phyloP scores from a whole-genome alignment of 1,140 invertebrate genomes.

The Rhysida immarginata region DNA sequence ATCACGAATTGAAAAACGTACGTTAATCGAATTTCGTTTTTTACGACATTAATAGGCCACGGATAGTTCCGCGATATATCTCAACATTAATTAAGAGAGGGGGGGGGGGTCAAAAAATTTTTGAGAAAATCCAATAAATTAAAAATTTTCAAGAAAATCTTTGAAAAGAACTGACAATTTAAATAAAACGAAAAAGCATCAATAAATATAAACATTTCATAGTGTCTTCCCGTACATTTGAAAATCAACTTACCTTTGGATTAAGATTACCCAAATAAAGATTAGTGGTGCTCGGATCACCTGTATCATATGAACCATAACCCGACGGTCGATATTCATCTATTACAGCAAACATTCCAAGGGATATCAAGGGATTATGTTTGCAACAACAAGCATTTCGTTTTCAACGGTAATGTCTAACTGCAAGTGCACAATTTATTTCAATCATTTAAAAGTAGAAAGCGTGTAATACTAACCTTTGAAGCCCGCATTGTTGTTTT shows the following conservation, averaged over 20 bases:
- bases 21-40: too few relatives aligned
- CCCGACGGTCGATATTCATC: constrained; percentile 23
- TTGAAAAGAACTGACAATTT: too few relatives aligned
- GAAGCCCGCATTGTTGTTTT: background rate
- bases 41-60: too few relatives aligned
- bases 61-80: too few relatives aligned
- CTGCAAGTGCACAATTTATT: background rate
- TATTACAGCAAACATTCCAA: background rate
- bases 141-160: too few relatives aligned
- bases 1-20: too few relatives aligned
- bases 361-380: background rate
- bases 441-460: background rate
- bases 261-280: constrained; percentile 94
- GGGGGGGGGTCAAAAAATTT: too few relatives aligned
- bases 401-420: background rate
- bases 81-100: too few relatives aligned
- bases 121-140: too few relatives aligned
- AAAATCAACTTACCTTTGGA: constrained; percentile 53
- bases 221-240: too few relatives aligned
- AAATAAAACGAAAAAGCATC: too few relatives aligned
- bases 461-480: background rate
- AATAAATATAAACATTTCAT: too few relatives aligned
- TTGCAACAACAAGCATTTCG: background rate
- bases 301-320: constrained; percentile 70
- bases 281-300: constrained; percentile 95